A percentile compares a stretch with the other conserved stretches of the same genome.
phyloP scores from a whole-genome alignment of 2,113 vertebrate species.

The Dromaius novaehollandiae region DNA sequence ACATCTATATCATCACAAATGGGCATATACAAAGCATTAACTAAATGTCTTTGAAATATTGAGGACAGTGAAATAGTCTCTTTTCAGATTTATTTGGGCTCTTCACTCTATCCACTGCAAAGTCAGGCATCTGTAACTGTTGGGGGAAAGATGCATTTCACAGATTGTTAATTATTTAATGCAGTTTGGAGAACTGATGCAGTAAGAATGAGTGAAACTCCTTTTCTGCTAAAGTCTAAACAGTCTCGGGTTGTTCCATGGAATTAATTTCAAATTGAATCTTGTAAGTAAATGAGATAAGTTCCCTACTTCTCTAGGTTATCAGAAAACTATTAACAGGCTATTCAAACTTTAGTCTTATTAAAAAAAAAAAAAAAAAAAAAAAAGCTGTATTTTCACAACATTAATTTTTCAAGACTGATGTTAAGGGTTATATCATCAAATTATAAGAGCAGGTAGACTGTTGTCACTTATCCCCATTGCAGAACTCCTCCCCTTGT shows the following conservation, averaged over 20 bases:
- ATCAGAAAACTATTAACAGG: conserved; percentile 47
- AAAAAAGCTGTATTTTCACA: neutral
- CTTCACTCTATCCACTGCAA: conserved; percentile 26
- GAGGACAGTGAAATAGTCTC: neutral
- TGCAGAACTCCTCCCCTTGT: neutral
- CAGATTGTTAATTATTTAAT: conserved; percentile 63
- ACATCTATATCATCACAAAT: neutral
- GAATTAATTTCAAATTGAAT: conserved; percentile 65
- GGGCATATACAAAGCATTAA: neutral
- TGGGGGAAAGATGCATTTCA: conserved; percentile 61
- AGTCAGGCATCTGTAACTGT: conserved; percentile 49
- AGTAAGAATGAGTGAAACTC: conserved; percentile 12
- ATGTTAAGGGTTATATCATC: neutral
- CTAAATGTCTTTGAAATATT: conserved; percentile 22
- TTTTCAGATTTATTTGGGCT: neutral
- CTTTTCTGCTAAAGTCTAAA: conserved; percentile 43
- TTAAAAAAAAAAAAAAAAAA: conserved; percentile 38
- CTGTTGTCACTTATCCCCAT: neutral
- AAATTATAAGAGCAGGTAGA: neutral
- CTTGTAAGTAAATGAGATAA: conserved; percentile 63
- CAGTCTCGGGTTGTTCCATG: neutral
- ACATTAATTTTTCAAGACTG: conserved; percentile 50
- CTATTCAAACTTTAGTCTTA: conserved; percentile 44
- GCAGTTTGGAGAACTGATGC: conserved; percentile 57
- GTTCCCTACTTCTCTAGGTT: conserved; percentile 23